phyloP scores from a whole-genome alignment of 2,888 invertebrate species.

The Ecliptopera silaceata region DNA sequence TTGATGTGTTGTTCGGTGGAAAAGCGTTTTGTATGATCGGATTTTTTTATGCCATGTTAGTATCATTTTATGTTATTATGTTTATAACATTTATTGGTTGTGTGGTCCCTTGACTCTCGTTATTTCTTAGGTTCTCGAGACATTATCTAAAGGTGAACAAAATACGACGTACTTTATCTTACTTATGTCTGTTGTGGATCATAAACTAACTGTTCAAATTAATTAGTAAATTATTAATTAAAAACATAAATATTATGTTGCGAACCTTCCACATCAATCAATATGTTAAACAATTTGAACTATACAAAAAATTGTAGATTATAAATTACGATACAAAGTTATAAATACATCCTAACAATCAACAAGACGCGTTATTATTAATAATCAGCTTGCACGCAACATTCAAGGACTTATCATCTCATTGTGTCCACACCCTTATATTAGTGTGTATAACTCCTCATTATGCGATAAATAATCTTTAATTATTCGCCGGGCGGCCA shows the following conservation, averaged over 20 bases:
- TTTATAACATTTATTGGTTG: too few species aligned
- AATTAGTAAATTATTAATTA: too few species aligned
- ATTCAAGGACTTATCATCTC: conserved; percentile 32
- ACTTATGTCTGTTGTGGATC: too few species aligned
- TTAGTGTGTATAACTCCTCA: conserved; percentile 46
- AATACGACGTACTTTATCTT: too few species aligned
- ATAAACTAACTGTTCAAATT: too few species aligned
- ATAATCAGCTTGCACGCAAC: conserved; percentile 24
- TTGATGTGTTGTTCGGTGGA: too few species aligned
- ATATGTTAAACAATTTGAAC: conserved; percentile 11
- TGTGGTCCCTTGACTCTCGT: too few species aligned
- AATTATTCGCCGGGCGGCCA: conserved; percentile 60
- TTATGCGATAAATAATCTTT: conserved; percentile 61
- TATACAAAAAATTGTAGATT: conserved; percentile 13
- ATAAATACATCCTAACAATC: conserved; percentile 13
- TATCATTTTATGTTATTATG: too few species aligned
- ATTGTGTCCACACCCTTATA: conserved; percentile 44
- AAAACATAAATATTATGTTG: not conserved
- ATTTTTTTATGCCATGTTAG: too few species aligned
- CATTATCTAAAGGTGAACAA: too few species aligned
- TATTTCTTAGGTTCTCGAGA: too few species aligned
- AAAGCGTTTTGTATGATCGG: too few species aligned
- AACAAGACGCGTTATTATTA: conserved; percentile 15
- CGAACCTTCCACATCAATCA: not conserved
- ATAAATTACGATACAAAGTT: conserved; percentile 12